Percentiles rank a stretch among this genome's conserved stretches.
phyloP scores from a whole-genome alignment of 92 coral and sea anemone species.

The Blastomussa wellsi region DNA sequence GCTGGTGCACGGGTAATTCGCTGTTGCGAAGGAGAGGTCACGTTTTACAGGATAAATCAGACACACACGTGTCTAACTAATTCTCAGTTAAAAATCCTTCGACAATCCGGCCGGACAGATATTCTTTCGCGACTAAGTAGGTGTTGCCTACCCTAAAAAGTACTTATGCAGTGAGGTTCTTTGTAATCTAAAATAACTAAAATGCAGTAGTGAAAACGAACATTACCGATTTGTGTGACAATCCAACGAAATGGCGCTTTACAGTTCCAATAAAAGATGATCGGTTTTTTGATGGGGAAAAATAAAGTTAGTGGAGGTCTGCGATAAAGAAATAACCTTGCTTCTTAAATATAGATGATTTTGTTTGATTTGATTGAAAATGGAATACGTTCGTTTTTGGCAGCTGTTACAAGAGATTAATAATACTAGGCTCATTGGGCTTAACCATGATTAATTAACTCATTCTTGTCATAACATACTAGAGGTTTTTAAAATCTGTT shows the following conservation, averaged over 20 bases:
- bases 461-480: conserved; percentile 3
- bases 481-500: not conserved
- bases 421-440: not conserved
- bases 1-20: not conserved
- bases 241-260: not conserved
- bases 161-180: too few relatives aligned
- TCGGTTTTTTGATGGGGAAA: not conserved
- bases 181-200: too few relatives aligned
- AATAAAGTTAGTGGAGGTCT: not conserved
- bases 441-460: too few relatives aligned
- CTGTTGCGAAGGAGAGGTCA: not conserved
- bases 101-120: not conserved
- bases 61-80: not conserved
- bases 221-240: not conserved
- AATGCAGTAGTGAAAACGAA: not conserved
- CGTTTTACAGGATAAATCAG: not conserved
- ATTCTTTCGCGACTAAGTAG: too few relatives aligned
- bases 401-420: not conserved
- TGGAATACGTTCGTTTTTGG: not conserved
- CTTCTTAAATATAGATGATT: not conserved
- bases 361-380: not conserved
- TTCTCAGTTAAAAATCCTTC: too few relatives aligned
- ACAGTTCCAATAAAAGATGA: not conserved
- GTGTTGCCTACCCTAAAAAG: too few relatives aligned
- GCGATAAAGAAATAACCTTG: not conserved